These are phyloP conservation scores for Cairina moschata DNA, from an alignment of 2,113 vertebrate genomes.

Conservation along the genomic window DNA sequence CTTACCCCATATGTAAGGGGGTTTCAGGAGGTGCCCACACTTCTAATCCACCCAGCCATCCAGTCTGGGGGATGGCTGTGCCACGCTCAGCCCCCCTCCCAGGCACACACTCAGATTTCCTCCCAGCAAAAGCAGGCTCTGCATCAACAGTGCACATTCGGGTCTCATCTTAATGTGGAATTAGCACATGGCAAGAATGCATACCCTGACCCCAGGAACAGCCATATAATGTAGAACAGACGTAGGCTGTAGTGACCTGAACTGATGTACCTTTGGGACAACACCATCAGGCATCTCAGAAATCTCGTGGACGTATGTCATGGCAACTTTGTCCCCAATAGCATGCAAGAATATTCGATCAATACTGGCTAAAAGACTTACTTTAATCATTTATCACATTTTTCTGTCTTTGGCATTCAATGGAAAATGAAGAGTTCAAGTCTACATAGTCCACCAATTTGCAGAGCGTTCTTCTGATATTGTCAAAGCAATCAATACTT, in stretches of 20 bases:
- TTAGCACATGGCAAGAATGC: fast-evolving
- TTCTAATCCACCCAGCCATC: too few species aligned
- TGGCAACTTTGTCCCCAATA: neutral
- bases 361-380: neutral
- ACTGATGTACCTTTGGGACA: neutral
- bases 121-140: too few species aligned
- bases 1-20: neutral
- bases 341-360: neutral
- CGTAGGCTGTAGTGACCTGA: neutral
- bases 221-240: fast-evolving
- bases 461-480: neutral
- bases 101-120: neutral
- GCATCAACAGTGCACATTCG: too few species aligned
- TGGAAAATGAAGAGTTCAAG: neutral
- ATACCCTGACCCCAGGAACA: neutral
- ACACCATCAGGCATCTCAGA: neutral
- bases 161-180: too few species aligned
- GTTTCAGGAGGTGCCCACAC: neutral
- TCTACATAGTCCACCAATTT: neutral
- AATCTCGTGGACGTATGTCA: neutral
- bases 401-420: neutral
- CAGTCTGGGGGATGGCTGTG: neutral
- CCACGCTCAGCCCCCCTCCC: neutral
- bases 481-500: neutral
- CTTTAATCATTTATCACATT: neutral